These are phyloP conservation scores for Hyperoodon ampullatus DNA, from an alignment of 2,113 vertebrate species.

Conservation along the genomic window DNA sequence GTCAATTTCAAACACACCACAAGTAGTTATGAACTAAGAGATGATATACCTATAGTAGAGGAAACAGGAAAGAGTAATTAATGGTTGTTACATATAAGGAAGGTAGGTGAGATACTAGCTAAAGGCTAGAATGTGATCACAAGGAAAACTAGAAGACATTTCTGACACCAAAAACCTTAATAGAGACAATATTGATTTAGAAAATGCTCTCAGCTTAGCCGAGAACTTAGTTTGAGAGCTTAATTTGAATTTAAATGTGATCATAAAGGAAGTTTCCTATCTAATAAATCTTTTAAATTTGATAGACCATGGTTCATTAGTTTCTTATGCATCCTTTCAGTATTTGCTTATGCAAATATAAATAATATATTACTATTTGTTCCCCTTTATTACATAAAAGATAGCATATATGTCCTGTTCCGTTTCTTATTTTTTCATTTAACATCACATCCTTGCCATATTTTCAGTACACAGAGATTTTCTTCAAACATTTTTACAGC, in stretches of 20 bases:
- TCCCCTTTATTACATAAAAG: background rate
- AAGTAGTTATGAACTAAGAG: background rate
- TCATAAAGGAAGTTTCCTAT: background rate
- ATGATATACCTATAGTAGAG: background rate
- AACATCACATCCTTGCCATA: background rate
- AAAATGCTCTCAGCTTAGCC: background rate
- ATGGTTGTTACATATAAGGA: background rate
- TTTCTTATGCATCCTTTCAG: background rate
- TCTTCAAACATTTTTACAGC: background rate
- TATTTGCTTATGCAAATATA: background rate
- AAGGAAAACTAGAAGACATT: background rate
- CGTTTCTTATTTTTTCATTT: conserved; percentile 33
- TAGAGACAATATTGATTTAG: background rate
- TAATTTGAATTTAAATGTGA: background rate
- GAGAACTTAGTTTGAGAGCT: conserved; percentile 12
- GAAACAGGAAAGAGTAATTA: background rate
- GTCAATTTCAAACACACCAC: background rate
- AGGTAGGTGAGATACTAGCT: background rate
- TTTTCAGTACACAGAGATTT: background rate
- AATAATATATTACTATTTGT: background rate
- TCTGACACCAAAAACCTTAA: background rate
- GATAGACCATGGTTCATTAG: background rate
- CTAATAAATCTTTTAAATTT: background rate
- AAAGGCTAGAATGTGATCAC: background rate
- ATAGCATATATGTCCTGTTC: background rate